Evolutionary conservation across 1,140 invertebrate species (phyloP), one percentile per base, ranked within the genome.

Genomic region (Parasteatoda tepidariorum): DNA sequence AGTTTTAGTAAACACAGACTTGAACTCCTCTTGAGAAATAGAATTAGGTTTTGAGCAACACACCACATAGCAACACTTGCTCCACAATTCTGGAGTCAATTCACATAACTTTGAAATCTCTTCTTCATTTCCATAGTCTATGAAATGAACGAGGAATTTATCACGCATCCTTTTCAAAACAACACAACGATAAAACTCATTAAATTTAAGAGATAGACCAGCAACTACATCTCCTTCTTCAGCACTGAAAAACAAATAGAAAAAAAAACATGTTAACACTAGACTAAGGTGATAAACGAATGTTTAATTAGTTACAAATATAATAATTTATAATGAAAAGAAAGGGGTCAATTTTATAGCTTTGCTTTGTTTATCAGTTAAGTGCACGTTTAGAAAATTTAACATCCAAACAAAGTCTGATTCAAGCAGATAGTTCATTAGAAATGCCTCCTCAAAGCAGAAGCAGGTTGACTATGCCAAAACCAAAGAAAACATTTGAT

Each of bases 51-150:
- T 82, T 41, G 28, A 4, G n/a, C 66, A 71, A 18, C 54, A 61
- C 4, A 82, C 67, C 24, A 82, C 54, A 62, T 61, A 82, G 0
- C 64, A 70, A 18, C 55, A 24, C 41, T 61, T 82, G 13, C 30
- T 55, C 4, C 30, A 24, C 22, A 82, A 18, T 2, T 30, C 15
- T 1, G 66, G 55, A 18, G 54, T 13, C 7, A 71, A 24, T 6
- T 26, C 7, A 41, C 34, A 22, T 4, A 82, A 28, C 41, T 70
- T 48, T n/a, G 33, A 62, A 11, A 82, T 67, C 30, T 48, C 55
- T 70, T 82, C 78, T 59, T 59, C 13, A 62, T 82, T 82, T 41
- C 78, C 78, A 71, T 61, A 82, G 33, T 82, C 78, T 59, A 82
- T 61, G 30, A 41, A 82, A 18, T 30, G 78, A 59, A 82, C 78